Base-by-base conservation (phyloP, 2,888 invertebrate genomes). In the Euplexia lucipara region DNA sequence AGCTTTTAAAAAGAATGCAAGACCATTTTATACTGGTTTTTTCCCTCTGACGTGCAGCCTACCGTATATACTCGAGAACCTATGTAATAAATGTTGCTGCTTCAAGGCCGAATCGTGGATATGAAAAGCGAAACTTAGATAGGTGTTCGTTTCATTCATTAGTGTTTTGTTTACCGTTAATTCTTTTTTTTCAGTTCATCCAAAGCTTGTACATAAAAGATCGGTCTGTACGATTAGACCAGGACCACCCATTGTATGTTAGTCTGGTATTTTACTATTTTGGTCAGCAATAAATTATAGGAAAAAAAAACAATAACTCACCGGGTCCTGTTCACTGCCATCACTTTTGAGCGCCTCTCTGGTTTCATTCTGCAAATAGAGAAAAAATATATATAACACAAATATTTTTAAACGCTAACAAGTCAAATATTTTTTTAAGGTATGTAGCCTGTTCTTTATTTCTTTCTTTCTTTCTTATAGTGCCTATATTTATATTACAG, bases 301-400 rank as follows among this genome's bases (percentile, higher is more conserved):
- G 8, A 16, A 48, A 42, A 26, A 2, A n/a, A 45, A 8, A n/a
- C 0, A 41, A 26, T 22, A 47, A 95, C 97, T 97, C 91, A 97
- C 97, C 79, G 97, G 96, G 85, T 97, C 97, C 86, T 97, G 97
- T 88, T 97, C 97, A 85, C 97, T 97, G 79, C 97, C 97, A 83
- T 97, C 97, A 67, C 97, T 96, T 72, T 96, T 96, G 35, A 97
- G 92, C 0, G 97, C 97, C 87, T 97, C 97, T 87, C 97, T 96
- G 3, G 97, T 97, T 85, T 96, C 96, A 87, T 97, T 97, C 90
- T 95, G 94, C 12, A 56, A 75, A 87, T 86, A 73, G 44, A 70
- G 57, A 44, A 32, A 20, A 1, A 6, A 18, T 30, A n/a, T 10
- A 9, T 8, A 39, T 9, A 0, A 22, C 22, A 3, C 0, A 14